Conservation (phyloP, 2,797 vertebrate genomes). For the Kryptolebias ocellatus region DNA sequence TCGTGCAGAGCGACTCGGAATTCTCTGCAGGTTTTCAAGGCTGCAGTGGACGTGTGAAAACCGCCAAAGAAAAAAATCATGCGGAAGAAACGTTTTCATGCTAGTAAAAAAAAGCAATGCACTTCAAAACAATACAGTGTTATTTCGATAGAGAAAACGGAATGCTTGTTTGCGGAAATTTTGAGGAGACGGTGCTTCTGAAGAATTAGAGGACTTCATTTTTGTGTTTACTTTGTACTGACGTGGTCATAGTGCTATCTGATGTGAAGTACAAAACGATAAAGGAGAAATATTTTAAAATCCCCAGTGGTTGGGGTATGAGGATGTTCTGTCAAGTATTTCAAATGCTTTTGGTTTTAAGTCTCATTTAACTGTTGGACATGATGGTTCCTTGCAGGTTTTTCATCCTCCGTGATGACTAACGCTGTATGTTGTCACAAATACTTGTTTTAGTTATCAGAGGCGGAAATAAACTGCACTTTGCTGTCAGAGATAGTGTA, state of each 20-base stretch:
- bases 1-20: neutral
- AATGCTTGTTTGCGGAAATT: neutral
- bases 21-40: neutral
- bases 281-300: constrained; percentile 7
- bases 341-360: neutral
- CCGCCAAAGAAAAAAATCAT: neutral
- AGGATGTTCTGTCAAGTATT: neutral
- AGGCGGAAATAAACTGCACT: neutral
- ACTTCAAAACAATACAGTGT: neutral
- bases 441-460: constrained; percentile 1
- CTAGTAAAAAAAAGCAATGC: neutral
- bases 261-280: neutral
- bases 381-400: neutral
- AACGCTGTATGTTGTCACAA: neutral
- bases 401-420: constrained; percentile 15
- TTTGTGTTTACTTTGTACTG: constrained; percentile 5
- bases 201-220: neutral
- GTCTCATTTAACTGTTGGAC: neutral
- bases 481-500: neutral
- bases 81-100: neutral
- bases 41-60: neutral
- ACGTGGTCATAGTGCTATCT: neutral
- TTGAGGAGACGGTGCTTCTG: neutral
- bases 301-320: neutral
- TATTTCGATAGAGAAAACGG: neutral